A percentile compares a stretch with the other conserved stretches of the same genome.
phyloP scores from a whole-genome alignment of 2,888 invertebrate species.

The Beris morrisii region DNA sequence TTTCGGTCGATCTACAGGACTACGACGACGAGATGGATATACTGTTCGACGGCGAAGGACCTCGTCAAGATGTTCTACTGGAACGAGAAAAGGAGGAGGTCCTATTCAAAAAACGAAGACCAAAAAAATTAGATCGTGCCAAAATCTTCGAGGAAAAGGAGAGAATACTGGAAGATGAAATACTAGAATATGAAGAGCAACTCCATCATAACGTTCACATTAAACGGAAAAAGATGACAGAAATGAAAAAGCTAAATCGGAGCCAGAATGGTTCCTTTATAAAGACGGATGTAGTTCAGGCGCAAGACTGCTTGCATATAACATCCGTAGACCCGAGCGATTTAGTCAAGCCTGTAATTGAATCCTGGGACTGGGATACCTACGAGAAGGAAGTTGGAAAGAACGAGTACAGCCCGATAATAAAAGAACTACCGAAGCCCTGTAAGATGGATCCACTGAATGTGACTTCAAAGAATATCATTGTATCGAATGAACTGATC shows the following conservation, averaged over 20 bases:
- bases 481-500: slow-evolving; percentile 59
- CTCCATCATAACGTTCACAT: slow-evolving; percentile 60
- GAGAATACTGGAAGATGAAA: slow-evolving; percentile 61
- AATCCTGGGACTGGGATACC: slow-evolving; percentile 66
- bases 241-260: slow-evolving; percentile 54
- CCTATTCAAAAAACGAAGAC: slow-evolving; percentile 60
- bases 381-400: slow-evolving; percentile 63
- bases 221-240: slow-evolving; percentile 57
- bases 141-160: slow-evolving; percentile 80
- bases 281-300: slow-evolving; percentile 59
- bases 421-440: slow-evolving; percentile 58
- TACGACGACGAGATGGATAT: slow-evolving; percentile 59
- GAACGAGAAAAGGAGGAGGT: slow-evolving; percentile 63
- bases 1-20: slow-evolving; percentile 71
- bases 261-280: slow-evolving; percentile 54
- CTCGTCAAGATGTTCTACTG: slow-evolving; percentile 65
- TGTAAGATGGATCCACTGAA: slow-evolving; percentile 56
- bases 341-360: slow-evolving; percentile 65
- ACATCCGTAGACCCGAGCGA: slow-evolving; percentile 63
- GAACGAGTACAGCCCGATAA: slow-evolving; percentile 58
- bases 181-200: slow-evolving; percentile 59
- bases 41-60: slow-evolving; percentile 73
- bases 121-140: slow-evolving; percentile 65
- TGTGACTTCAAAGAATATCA: slow-evolving; percentile 52
- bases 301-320: slow-evolving; percentile 60